Conservation (phyloP, 2,888 invertebrate species). For the Crematogaster levior region DNA sequence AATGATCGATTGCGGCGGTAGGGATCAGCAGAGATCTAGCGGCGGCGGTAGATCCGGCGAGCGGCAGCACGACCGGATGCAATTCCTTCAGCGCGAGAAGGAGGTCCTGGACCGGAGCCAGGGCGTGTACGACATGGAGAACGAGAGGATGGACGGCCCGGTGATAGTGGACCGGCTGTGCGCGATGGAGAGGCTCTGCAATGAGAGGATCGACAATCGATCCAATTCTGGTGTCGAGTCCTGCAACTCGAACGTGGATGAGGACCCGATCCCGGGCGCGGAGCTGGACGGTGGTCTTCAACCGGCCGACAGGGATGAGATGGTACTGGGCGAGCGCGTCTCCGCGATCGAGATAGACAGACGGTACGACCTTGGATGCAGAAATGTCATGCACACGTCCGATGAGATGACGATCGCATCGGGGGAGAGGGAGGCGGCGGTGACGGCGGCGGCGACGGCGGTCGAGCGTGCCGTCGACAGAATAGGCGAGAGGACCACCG, state of each 20-base stretch:
- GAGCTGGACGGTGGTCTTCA: slow-evolving; percentile 74
- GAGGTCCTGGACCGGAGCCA: slow-evolving; percentile 64
- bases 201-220: slow-evolving; percentile 81
- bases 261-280: slow-evolving; percentile 75
- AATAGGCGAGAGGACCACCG: slow-evolving; percentile 81
- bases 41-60: slow-evolving; percentile 58
- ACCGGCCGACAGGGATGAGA: slow-evolving; percentile 69
- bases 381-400: slow-evolving; percentile 76
- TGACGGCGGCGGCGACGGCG: slow-evolving; percentile 57
- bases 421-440: slow-evolving; percentile 76
- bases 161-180: slow-evolving; percentile 78
- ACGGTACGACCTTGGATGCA: slow-evolving; percentile 77
- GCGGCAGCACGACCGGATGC: slow-evolving; percentile 70
- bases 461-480: slow-evolving; percentile 80
- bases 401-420: slow-evolving; percentile 77
- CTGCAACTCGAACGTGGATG: slow-evolving; percentile 79
- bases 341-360: slow-evolving; percentile 69
- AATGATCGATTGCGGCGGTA: slow-evolving; percentile 67
- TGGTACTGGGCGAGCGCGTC: slow-evolving; percentile 65
- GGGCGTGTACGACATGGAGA: slow-evolving; percentile 65
- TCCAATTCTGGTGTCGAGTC: slow-evolving; percentile 81
- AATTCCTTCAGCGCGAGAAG: slow-evolving; percentile 67
- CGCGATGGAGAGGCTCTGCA: slow-evolving; percentile 80
- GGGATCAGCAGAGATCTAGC: slow-evolving; percentile 65
- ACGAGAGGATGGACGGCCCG: slow-evolving; percentile 71